Conservation (phyloP, 2,888 invertebrate species). For the Brassicogethes aeneus region DNA sequence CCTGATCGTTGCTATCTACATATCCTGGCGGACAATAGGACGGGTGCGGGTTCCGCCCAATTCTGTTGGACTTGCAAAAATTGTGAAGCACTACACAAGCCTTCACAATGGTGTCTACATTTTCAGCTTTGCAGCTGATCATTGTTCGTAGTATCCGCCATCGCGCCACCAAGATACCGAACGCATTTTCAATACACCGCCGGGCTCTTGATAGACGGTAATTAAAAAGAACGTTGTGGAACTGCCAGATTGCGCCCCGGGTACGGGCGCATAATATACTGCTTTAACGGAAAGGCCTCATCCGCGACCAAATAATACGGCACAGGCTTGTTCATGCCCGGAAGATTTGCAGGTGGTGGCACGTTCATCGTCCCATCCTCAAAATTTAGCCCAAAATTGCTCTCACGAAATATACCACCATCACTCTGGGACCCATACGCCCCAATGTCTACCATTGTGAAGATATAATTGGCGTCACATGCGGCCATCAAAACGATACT, state of each 20-base stretch:
- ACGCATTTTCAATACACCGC: slow-evolving; percentile 9
- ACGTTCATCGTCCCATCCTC: slow-evolving; percentile 7
- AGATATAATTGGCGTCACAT: no score
- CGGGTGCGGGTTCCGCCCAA: slow-evolving; percentile 3
- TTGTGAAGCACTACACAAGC: no score
- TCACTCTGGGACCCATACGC: slow-evolving; percentile 27
- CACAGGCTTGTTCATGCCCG: slow-evolving; percentile 1
- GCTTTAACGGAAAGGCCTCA: slow-evolving; percentile 14
- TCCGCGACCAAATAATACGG: slow-evolving; percentile 13
- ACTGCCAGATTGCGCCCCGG: slow-evolving; percentile 6
- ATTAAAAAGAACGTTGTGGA: no score
- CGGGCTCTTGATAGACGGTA: slow-evolving; percentile 11
- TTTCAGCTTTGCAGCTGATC: no score
- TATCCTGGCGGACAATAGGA: slow-evolving; percentile 10
- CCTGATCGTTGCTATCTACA: no score
- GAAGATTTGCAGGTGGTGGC: slow-evolving; percentile 8
- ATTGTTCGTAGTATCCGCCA: slow-evolving; percentile 12
- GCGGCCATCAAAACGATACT: no score
- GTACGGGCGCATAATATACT: slow-evolving; percentile 12
- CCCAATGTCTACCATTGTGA: no score
- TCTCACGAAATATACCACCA: slow-evolving; percentile 21
- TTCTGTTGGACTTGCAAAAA: no score
- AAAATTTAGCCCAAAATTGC: slow-evolving; percentile 7
- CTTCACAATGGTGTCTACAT: no score
- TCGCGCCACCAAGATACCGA: slow-evolving; percentile 14